Conservation (phyloP, 2,888 invertebrate species). For the Drosophila antonietae region DNA sequence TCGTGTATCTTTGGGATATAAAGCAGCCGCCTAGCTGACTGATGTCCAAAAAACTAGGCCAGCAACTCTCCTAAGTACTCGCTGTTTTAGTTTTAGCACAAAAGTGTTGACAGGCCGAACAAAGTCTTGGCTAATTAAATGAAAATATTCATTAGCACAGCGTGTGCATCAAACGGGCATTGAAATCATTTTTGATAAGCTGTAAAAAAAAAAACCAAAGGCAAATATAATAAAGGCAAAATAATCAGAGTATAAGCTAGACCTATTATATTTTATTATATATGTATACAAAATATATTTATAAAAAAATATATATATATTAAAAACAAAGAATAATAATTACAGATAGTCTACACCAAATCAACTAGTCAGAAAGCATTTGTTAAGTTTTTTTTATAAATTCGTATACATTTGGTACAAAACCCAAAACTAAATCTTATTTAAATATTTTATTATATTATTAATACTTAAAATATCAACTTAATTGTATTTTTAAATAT, state of each 20-base stretch:
- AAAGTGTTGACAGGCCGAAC: conserved; percentile 45
- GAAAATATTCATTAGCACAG: conserved; percentile 63
- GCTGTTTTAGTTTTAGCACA: conserved; percentile 61
- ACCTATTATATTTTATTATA: not conserved
- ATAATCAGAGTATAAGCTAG: too few species aligned
- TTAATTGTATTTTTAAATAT: not conserved
- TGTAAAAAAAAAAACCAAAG: not conserved
- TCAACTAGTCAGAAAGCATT: too few species aligned
- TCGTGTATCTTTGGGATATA: conserved; percentile 51
- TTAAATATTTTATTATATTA: too few species aligned
- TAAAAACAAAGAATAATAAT: too few species aligned
- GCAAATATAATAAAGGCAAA: not conserved
- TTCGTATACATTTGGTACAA: too few species aligned
- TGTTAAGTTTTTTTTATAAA: too few species aligned
- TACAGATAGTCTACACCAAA: too few species aligned
- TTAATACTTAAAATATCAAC: not conserved
- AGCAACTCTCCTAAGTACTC: conserved; percentile 37
- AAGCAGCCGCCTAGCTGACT: conserved; percentile 1
- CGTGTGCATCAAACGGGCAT: conserved; percentile 15
- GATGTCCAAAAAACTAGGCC: conserved; percentile 55
- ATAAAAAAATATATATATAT: too few species aligned
- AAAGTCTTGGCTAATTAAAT: conserved; percentile 62
- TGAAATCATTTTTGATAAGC: conserved; percentile 11
- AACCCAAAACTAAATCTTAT: too few species aligned
- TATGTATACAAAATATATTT: too few species aligned